Percentiles rank a stretch among this genome's conserved stretches.
Conservation (phyloP, 2,888 invertebrate genomes). For the Adelognathus sp. region DNA sequence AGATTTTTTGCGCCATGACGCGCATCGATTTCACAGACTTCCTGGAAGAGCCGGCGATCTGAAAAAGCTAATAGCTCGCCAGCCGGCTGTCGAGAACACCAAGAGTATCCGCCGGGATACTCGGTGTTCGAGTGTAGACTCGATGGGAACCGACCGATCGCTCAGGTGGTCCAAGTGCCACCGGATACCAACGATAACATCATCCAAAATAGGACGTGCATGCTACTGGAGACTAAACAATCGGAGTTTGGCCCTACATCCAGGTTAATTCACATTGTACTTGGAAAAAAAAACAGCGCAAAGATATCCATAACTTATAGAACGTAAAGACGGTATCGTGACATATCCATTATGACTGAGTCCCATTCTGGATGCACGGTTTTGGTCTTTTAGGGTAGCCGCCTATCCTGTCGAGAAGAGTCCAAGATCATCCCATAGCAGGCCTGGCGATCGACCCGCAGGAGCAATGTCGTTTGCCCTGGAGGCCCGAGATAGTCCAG, state of each 20-base stretch:
- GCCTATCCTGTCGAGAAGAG: conserved; percentile 33
- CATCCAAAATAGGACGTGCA: conserved; percentile 49
- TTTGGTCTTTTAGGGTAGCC: conserved; percentile 42
- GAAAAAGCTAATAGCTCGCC: conserved; percentile 50
- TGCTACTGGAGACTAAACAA: conserved; percentile 59
- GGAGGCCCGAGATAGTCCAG: conserved; percentile 52
- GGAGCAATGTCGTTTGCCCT: conserved; percentile 48
- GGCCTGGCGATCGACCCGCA: neutral
- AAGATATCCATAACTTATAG: neutral
- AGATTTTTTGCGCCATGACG: conserved; percentile 50
- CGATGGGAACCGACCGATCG: conserved; percentile 68
- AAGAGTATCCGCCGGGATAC: conserved; percentile 66
- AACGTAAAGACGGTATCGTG: neutral
- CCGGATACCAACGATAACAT: conserved; percentile 44
- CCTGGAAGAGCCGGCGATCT: conserved; percentile 39
- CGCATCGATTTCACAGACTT: conserved; percentile 58
- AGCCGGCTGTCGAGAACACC: conserved; percentile 49
- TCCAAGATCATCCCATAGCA: neutral
- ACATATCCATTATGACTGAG: neutral
- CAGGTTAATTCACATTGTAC: conserved; percentile 60
- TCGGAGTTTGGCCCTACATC: conserved; percentile 61
- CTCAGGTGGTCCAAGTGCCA: conserved; percentile 67
- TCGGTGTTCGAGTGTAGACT: conserved; percentile 68
- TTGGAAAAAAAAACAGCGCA: neutral
- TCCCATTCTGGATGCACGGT: neutral